Evolutionary conservation across 1,140 invertebrate genomes (phyloP), one percentile per base, ranked within the genome.

Genomic region (Tetragnatha versicolor): DNA sequence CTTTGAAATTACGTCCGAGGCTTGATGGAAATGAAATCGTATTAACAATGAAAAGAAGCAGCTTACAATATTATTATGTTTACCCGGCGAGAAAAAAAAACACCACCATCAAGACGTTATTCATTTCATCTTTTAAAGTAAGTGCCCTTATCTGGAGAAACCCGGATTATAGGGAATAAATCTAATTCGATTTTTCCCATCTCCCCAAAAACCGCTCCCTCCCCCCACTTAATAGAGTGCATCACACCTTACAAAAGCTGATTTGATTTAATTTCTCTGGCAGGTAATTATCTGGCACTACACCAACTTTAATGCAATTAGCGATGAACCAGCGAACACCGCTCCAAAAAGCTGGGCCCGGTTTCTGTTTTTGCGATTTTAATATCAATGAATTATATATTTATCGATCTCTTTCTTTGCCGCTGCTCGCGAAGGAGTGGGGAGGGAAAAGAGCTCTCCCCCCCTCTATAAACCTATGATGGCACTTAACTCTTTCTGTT

Each of bases 371-470:
- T 76, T 76, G 73, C 58, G 73, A 63, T 76, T 76, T 77, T 77
- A 77, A 77, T 77, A 77, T 77, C 73, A 77, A 77, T 77, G 73
- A 77, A 77, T 77, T 77, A 77, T 77, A 77, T 77, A 77, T 77
- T 37, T 77, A 77, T 77, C 73, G 73, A 77, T 77, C 53, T 49
- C 39, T 39, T 55, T 27, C 47, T 49, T 27, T 33, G 45, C 33
- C 35, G n/a, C n/a, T n/a, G n/a, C n/a, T n/a, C n/a, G n/a, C n/a
- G n/a, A n/a, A n/a, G n/a, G n/a, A n/a, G n/a, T n/a, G n/a, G n/a
- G n/a, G n/a, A n/a, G n/a, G n/a, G n/a, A n/a, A n/a, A n/a, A n/a
- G 20, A 31, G 6, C 39, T 27, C 60, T 31, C 9, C 39, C 73
- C 42, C 55, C 51, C 42, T 49, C 58, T 75, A 75, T 75, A 66